Base-by-base conservation (phyloP, 2,888 invertebrate genomes). In the Chorisops tibialis region DNA sequence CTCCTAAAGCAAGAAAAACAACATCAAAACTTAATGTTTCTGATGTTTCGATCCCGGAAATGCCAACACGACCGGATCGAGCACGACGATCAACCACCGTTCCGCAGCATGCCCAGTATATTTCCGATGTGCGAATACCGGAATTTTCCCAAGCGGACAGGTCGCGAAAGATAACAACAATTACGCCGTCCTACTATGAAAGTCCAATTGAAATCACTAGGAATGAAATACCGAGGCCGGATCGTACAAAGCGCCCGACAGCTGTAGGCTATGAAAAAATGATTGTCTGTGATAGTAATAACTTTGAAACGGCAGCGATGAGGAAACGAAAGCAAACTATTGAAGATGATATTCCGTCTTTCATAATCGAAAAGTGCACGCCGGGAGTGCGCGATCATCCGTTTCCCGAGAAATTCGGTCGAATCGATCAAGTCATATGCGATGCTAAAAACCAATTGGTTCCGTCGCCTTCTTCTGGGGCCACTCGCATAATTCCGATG, bases 311-410 rank as follows among this genome's bases (percentile, higher is more conserved):
- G 14, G 35, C 45, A 14, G 43, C 43, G 4, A 50, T 63, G 14
- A 69, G 65, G 61, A 72, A 72, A 59, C 66, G 73, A 54, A 73
- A 71, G 62, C 65, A 69, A 62, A 69, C 71, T 4, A 65, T 70
- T 11, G 70, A 72, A 66, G 72, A 74, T 61, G 73, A 73, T 38
- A 70, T 72, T 16, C 70, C 70, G 5, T 69, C 69, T 0, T 72
- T 70, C 62, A 65, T 70, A 43, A 70, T 70, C 38, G 70, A 72
- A 49, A 67, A 70, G 39, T 70, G 68, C 1, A 59, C 30, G 38
- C 49, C 68, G 7, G 63, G 51, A 24, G 68, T 69, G 16, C 67
- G 66, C 37, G 67, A 67, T 9, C 7, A 11, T 12, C 67, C 68
- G 24, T 66, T 68, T 1, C 69, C 68, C 24, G 68, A 69, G 35